Evolutionary conservation across 2,113 vertebrate species (phyloP).

Genomic region (Tympanuchus pallidicinctus): DNA sequence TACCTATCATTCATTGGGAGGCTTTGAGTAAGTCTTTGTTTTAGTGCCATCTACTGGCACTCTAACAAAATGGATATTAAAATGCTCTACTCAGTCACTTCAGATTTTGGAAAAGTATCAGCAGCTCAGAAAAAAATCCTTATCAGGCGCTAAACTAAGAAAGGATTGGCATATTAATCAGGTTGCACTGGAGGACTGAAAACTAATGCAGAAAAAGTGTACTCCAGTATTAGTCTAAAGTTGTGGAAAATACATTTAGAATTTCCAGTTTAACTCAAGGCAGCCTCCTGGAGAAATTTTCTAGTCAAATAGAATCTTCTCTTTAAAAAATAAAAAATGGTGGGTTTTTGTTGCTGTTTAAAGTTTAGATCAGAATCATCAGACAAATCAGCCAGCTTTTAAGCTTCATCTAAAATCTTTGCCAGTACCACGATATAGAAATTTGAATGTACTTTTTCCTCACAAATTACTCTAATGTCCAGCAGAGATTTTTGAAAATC

Average conservation of each 20-base stretch:
- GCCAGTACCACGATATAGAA: neutral
- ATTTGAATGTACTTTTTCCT: neutral
- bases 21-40: conserved; percentile 21
- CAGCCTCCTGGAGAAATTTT: neutral
- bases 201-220: neutral
- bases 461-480: fast-evolving
- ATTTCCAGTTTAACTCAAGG: neutral
- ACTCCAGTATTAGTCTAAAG: neutral
- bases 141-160: neutral
- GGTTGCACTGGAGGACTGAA: neutral
- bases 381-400: neutral
- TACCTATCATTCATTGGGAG: fast-evolving
- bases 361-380: neutral
- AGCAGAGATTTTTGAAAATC: neutral
- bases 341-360: neutral
- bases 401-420: neutral
- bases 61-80: conserved; percentile 12
- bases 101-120: neutral
- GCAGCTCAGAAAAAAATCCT: neutral
- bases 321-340: neutral
- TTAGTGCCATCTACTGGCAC: conserved; percentile 66
- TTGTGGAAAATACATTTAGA: neutral
- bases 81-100: neutral
- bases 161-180: neutral
- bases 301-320: neutral